phyloP scores from a whole-genome alignment of 2,113 vertebrate species.

The Gobiocypris rarus region DNA sequence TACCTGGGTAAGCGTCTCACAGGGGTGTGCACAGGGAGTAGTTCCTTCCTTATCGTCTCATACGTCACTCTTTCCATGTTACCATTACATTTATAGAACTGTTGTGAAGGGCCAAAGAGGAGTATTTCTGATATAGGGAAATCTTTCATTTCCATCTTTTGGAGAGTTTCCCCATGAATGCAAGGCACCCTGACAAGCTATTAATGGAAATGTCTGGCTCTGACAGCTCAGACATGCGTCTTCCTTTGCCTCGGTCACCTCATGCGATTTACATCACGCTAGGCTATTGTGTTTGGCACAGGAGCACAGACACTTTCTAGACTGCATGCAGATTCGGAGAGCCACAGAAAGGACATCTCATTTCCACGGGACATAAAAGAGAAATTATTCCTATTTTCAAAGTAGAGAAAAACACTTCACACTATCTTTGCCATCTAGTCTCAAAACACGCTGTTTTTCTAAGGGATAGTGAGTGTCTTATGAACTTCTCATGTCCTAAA shows the following conservation, averaged over 20 bases:
- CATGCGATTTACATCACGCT: constrained; percentile 50
- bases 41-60: constrained; percentile 15
- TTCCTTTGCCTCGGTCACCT: constrained; percentile 53
- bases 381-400: constrained; percentile 34
- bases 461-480: constrained; percentile 1
- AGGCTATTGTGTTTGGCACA: constrained; percentile 55
- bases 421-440: constrained; percentile 33
- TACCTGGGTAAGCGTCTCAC: not conserved
- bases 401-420: constrained; percentile 17
- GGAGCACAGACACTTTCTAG: constrained; percentile 37
- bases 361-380: constrained; percentile 39
- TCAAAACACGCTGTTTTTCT: constrained; percentile 26
- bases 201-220: constrained; percentile 48
- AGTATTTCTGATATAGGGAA: constrained; percentile 37
- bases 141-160: constrained; percentile 43
- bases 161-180: constrained; percentile 12
- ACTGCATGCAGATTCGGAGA: constrained; percentile 36
- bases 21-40: not conserved
- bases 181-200: constrained; percentile 38
- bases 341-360: constrained; percentile 29
- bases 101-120: constrained; percentile 6
- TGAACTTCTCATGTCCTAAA: not conserved
- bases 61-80: not conserved
- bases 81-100: constrained; percentile 30
- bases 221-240: constrained; percentile 39